Evolutionary conservation across 1,140 invertebrate species (phyloP), one percentile per base, ranked within the genome.

Genomic region (Reticulitermes speratus): DNA sequence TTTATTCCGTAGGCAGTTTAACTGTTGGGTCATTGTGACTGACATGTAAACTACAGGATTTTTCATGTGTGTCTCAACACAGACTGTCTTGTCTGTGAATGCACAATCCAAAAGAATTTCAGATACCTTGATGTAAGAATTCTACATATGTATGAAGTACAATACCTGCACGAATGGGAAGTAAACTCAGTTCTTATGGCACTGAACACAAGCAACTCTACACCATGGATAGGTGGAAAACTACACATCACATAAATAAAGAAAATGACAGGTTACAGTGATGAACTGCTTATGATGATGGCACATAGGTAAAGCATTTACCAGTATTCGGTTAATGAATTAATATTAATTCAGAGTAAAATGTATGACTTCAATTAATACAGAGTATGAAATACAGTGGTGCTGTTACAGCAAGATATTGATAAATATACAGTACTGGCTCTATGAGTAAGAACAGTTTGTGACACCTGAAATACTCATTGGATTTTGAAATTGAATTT

Each of bases 301-400:
- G n/a, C n/a, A 75, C 65, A 75, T 75, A 55, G 45, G 45, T 48
- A n/a, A 75, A 30, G n/a, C 65, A 75, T 75, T 75, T 75, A 75
- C 65, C 65, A 75, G 25, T 5, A 75, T 30, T 25, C n/a, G 3
- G 11, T n/a, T 75, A 75, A 75, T 6, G 19, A 65, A n/a, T 55
- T 55, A 55, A 55, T 55, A 55, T 55, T 55, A 19, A 55, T 55
- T 38, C 19, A 5, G 19, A 55, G 19, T 55, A 21, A 55, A 16
- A 55, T 55, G 9, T 12, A 11, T 55, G 52, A 55, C 19, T 5
- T 55, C 7, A 55, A 55, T 21, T 55, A 19, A 6, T 21, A 55
- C 19, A 21, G 19, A 55, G 25, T 25, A 75, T 12, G 65, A 75
- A n/a, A 30, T 30, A 30, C 6, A 30, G 65, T 30, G 25, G n/a